Conservation (phyloP, 1,140 invertebrate genomes). For the Brachionus calyciflorus region DNA sequence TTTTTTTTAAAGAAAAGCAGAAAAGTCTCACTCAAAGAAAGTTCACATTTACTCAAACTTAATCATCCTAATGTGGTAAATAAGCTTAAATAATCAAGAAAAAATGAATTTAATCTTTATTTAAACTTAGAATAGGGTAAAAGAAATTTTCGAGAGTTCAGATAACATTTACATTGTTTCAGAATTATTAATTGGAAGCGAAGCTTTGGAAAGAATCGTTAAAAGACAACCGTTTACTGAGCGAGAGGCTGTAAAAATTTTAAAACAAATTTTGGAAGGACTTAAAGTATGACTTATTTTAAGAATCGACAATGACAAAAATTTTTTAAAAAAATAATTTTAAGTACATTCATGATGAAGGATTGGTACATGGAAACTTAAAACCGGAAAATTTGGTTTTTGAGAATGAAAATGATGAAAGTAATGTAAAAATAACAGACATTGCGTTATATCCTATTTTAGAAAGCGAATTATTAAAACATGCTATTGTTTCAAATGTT, state of each 20-base stretch:
- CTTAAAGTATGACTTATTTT: neutral
- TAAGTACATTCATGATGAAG: slow-evolving; percentile 43
- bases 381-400: slow-evolving; percentile 31
- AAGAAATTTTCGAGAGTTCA: neutral
- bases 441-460: slow-evolving; percentile 18
- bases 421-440: slow-evolving; percentile 4
- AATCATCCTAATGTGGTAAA: slow-evolving; percentile 37
- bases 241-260: slow-evolving; percentile 25
- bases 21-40: slow-evolving; percentile 18
- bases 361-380: slow-evolving; percentile 28
- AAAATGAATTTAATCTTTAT: neutral
- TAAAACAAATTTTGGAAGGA: slow-evolving; percentile 42
- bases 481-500: slow-evolving; percentile 28
- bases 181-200: slow-evolving; percentile 10
- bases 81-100: neutral
- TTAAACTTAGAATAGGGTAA: slow-evolving; percentile 5
- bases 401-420: neutral
- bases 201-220: slow-evolving; percentile 26
- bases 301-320: neutral
- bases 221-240: slow-evolving; percentile 7
- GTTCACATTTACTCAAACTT: slow-evolving; percentile 33
- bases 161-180: slow-evolving; percentile 43
- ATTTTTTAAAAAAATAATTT: neutral
- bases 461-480: slow-evolving; percentile 9
- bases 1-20: neutral